Percentiles rank a stretch among this genome's conserved stretches.
These are phyloP conservation scores for Noctua pronuba DNA, from an alignment of 2,888 invertebrate genomes.

Conservation along the genomic window DNA sequence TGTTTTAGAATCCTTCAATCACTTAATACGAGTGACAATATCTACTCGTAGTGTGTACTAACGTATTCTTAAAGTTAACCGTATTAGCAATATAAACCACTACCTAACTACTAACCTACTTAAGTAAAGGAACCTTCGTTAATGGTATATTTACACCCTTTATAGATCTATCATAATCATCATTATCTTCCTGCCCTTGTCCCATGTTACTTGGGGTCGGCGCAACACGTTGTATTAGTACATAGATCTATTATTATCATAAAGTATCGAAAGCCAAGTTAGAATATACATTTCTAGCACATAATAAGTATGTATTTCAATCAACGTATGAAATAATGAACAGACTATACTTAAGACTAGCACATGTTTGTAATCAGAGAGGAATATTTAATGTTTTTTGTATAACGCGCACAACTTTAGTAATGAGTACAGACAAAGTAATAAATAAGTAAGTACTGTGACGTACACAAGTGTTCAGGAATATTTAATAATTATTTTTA, in stretches of 20 bases:
- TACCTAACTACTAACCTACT: too few relatives aligned
- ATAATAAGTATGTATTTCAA: background rate
- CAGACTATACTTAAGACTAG: background rate
- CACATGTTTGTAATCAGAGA: conserved; percentile 21
- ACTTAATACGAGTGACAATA: too few relatives aligned
- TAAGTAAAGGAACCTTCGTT: too few relatives aligned
- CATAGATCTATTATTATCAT: background rate
- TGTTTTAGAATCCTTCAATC: too few relatives aligned
- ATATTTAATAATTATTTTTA: background rate
- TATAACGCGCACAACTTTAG: conserved; percentile 42
- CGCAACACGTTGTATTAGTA: too few relatives aligned
- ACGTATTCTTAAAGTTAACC: too few relatives aligned
- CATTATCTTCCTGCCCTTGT: too few relatives aligned
- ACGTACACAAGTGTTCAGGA: conserved; percentile 10
- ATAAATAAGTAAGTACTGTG: conserved; percentile 49
- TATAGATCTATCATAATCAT: too few relatives aligned
- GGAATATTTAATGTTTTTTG: conserved; percentile 49
- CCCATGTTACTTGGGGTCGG: too few relatives aligned
- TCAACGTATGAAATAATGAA: conserved; percentile 16
- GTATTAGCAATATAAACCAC: too few relatives aligned
- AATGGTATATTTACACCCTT: too few relatives aligned
- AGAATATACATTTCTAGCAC: background rate
- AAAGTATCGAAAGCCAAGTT: background rate
- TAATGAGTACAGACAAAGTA: conserved; percentile 49
- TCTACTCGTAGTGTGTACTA: too few relatives aligned